phyloP scores from a whole-genome alignment of 1,140 invertebrate species.

The Bombyx mandarina region DNA sequence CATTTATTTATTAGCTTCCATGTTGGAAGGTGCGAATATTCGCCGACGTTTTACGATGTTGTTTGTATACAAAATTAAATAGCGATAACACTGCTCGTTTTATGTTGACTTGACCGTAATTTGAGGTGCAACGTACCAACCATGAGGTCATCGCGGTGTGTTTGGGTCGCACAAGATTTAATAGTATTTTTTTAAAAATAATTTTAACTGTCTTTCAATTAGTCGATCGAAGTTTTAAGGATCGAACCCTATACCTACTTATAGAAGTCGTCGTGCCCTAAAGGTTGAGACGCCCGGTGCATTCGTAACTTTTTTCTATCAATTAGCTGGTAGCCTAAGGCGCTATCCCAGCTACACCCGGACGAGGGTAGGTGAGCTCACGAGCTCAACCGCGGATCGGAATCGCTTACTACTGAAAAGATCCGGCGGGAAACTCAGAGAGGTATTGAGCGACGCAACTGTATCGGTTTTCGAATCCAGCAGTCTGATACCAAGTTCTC shows the following conservation, averaged over 20 bases:
- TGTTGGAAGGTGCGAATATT: constrained; percentile 2
- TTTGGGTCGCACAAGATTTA: constrained; percentile 2
- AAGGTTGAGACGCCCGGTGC: too few relatives aligned
- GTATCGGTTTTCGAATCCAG: neutral
- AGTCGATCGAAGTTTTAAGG: too few relatives aligned
- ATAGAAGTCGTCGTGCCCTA: neutral
- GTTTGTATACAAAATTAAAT: constrained; percentile 16
- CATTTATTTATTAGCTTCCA: neutral
- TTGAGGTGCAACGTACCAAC: constrained; percentile 42
- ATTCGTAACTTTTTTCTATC: too few relatives aligned
- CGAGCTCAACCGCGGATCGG: too few relatives aligned
- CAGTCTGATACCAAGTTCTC: too few relatives aligned
- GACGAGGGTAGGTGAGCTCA: neutral
- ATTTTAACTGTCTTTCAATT: too few relatives aligned
- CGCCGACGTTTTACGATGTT: constrained; percentile 1
- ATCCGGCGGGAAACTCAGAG: too few relatives aligned
- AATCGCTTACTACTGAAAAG: too few relatives aligned
- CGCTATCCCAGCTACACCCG: too few relatives aligned
- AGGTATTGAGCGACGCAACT: too few relatives aligned
- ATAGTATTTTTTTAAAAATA: neutral
- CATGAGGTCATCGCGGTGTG: constrained; percentile 16
- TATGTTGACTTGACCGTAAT: constrained; percentile 56
- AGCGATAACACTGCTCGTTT: constrained; percentile 21
- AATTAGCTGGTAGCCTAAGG: too few relatives aligned
- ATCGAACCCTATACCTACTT: too few relatives aligned